Evolutionary conservation across 53 echinoderm and acorn worm genomes (phyloP), one percentile per base, ranked within the genome.

Genomic region (Patiria pectinifera): DNA sequence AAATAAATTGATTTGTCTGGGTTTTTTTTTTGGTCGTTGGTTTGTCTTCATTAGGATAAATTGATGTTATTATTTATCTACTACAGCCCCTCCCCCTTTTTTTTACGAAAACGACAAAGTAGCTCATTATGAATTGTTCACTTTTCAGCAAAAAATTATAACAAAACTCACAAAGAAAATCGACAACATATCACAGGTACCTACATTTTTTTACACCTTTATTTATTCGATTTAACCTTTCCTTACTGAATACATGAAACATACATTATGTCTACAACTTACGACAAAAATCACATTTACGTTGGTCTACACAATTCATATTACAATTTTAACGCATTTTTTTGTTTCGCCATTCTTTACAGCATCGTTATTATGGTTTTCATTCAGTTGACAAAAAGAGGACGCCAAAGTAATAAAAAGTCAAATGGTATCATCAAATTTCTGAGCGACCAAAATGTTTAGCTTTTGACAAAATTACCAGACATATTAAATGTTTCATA

Each of bases 201-300:
- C 66, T 66, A 58, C 59, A n/a, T 83, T 84, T 84, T 84, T 84
- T 26, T 66, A 62, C 62, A 66, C 83, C 62, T 83, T 83, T 83
- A 59, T 59, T 58, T 59, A 59, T 66, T 66, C 10, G 66, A 82
- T 82, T 35, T 44, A 60, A 82, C 53, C 62, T 63, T 84, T 84
- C 3, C 49, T 82, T 84, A 62, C 84, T 84, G 84, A 84, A 84
- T 84, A 84, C 84, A 66, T 63, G 4, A 14, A 62, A 84, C 84
- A 84, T 63, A 63, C 66, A 84, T 11, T 84, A 63, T 24, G 59
- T 47, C 48, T 59, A 82, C 45, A 23, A 76, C 25, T 66, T 66
- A 79, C 4, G 82, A 59, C 82, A 82, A 22, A 78, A 82, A 59
- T 59, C n/a, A 59, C 82, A 53, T 82, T 10, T 3, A 82, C 45